These are phyloP conservation scores for Oscheius sp. DNA, from an alignment of 2,888 invertebrate species.

Conservation along the genomic window DNA sequence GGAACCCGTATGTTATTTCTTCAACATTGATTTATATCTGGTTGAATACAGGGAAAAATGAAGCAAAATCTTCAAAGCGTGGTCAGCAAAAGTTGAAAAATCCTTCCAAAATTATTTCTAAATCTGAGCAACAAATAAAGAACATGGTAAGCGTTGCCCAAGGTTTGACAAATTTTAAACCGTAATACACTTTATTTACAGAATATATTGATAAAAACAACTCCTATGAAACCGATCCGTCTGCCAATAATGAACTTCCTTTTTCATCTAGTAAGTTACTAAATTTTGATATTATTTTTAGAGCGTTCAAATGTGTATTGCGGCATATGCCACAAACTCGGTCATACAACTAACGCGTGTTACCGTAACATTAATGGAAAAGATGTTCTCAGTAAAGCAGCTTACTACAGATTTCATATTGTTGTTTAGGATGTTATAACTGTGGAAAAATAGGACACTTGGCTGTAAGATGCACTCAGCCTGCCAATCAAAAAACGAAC, in stretches of 20 bases:
- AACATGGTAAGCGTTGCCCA: no score
- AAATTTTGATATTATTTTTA: not conserved
- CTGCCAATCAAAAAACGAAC: not conserved
- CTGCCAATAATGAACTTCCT: not conserved
- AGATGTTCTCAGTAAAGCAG: conserved; percentile 10
- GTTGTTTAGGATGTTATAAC: conserved; percentile 22
- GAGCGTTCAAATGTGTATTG: not conserved
- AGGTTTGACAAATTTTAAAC: not conserved
- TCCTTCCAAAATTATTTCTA: not conserved
- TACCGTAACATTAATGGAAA: conserved; percentile 6
- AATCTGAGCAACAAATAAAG: no score
- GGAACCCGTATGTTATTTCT: conserved; percentile 1
- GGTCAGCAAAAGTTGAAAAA: not conserved
- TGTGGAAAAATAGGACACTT: conserved; percentile 13
- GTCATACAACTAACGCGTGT: not conserved
- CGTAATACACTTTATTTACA: not conserved
- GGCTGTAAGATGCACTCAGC: conserved; percentile 8
- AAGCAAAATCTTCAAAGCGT: not conserved
- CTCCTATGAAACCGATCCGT: not conserved
- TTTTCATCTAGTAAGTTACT: not conserved
- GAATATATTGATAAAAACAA: not conserved
- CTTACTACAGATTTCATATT: not conserved
- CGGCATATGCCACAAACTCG: not conserved
- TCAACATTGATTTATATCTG: not conserved
- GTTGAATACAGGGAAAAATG: not conserved